These are phyloP conservation scores for Vulpes lagopus DNA, from an alignment of 2,113 vertebrate genomes.

Conservation along the genomic window DNA sequence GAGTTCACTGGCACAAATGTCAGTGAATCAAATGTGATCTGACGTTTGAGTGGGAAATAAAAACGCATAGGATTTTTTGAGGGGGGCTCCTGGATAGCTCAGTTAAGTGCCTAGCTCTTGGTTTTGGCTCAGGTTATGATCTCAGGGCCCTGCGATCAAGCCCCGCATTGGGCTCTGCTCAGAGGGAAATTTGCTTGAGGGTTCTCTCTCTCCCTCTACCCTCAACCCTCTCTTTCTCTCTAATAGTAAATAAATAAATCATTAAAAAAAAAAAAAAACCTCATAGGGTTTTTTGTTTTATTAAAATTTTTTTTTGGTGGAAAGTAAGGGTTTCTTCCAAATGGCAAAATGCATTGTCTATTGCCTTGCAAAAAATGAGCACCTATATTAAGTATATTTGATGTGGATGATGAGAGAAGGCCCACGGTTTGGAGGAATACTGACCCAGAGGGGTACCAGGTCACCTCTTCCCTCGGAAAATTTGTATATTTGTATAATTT, in stretches of 20 bases:
- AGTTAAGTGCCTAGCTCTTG: background rate
- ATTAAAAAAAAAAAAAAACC: background rate
- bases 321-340: background rate
- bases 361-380: background rate
- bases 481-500: background rate
- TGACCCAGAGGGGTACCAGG: accelerated
- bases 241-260: background rate
- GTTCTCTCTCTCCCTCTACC: background rate
- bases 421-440: background rate
- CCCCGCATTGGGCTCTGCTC: background rate
- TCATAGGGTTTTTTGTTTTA: no score
- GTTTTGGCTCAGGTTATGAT: background rate
- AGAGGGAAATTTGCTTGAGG: background rate
- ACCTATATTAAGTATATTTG: background rate
- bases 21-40: background rate
- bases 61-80: background rate
- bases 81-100: background rate
- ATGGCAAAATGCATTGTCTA: background rate
- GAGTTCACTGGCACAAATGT: background rate
- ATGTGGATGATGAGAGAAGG: background rate
- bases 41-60: background rate
- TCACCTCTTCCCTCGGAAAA: background rate
- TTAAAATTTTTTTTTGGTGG: background rate
- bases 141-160: background rate
- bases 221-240: background rate